phyloP scores from a whole-genome alignment of 1,140 invertebrate genomes.

The Plodia interpunctella region DNA sequence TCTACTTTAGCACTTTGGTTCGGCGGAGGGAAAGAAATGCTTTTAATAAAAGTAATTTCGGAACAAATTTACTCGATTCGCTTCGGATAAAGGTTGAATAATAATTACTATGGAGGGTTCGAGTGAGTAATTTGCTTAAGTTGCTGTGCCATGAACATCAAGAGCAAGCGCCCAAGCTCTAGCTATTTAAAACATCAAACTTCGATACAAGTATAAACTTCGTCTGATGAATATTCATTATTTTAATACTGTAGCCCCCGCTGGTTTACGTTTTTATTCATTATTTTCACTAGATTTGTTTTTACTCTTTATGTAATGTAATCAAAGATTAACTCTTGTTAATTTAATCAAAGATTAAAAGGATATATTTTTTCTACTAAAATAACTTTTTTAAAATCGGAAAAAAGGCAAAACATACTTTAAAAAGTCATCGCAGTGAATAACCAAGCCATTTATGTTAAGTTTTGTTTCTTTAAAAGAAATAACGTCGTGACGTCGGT shows the following conservation, averaged over 20 bases:
- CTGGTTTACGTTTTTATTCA: conserved; percentile 17
- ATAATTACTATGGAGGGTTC: conserved; percentile 61
- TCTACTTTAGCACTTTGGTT: conserved; percentile 68
- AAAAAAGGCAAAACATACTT: too few species aligned
- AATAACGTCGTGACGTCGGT: too few species aligned
- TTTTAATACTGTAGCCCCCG: conserved; percentile 19
- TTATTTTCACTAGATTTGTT: conserved; percentile 2
- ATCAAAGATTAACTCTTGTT: not conserved
- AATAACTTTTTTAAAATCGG: too few species aligned
- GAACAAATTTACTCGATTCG: conserved; percentile 66
- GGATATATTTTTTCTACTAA: too few species aligned
- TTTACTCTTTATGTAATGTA: not conserved
- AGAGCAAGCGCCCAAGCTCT: conserved; percentile 3
- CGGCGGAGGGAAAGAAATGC: conserved; percentile 60
- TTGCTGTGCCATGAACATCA: conserved; percentile 33
- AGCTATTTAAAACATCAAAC: conserved; percentile 40
- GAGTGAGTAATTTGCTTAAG: conserved; percentile 53
- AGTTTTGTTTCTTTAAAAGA: too few species aligned
- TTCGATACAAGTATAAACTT: conserved; percentile 19
- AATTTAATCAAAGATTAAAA: too few species aligned
- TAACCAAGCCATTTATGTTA: too few species aligned
- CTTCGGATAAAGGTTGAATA: conserved; percentile 65
- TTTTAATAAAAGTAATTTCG: conserved; percentile 71
- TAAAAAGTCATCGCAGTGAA: too few species aligned
- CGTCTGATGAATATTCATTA: conserved; percentile 30